Base-by-base conservation (phyloP, 1,140 invertebrate species). In the Daktulosphaira vitifoliae region DNA sequence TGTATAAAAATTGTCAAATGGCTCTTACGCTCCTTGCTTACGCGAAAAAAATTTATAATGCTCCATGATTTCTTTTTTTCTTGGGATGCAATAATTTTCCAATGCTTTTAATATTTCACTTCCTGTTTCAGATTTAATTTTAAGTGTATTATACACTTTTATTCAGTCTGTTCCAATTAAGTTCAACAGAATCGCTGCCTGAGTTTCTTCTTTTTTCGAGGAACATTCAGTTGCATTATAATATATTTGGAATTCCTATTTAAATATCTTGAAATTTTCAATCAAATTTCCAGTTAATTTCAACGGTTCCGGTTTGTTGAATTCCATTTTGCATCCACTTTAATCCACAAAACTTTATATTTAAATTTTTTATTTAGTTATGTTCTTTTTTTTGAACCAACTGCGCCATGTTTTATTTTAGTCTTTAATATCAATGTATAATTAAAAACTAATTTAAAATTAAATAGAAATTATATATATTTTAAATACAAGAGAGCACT, bases 31-130 rank as follows among this genome's bases (percentile, higher is more conserved):
- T 9, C 9, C 5, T 64, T 67, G 66, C 15, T 67, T 54, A n/a
- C 66, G 15, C 3, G 23, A 23, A n/a, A 67, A 56, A 29, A 67
- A 67, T 33, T 66, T 66, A 33, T 53, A 66, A 23, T 49, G 46
- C 18, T 66, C 65, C 48, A 66, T 54, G 5, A 16, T 23, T 23
- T 53, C 25, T 20, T 53, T 56, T 15, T 53, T 22, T n/a, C 52
- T 53, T 6, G 51, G 51, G 23, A 56, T 48, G 44, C 65, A 66
- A 66, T 66, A 50, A 23, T 42, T 53, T 25, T 66, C 50, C 16
- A 66, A 53, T 15, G 16, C 5, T 7, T 18, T 39, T 23, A 56
- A 42, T 13, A 62, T 62, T 18, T 16, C 42, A 6, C 8, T 11
- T 3, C 38, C 54, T 37, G 54, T 62, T 62, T 62, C 54, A 6